phyloP scores from a whole-genome alignment of 1,140 invertebrate genomes.

The Tachypleus tridentatus region DNA sequence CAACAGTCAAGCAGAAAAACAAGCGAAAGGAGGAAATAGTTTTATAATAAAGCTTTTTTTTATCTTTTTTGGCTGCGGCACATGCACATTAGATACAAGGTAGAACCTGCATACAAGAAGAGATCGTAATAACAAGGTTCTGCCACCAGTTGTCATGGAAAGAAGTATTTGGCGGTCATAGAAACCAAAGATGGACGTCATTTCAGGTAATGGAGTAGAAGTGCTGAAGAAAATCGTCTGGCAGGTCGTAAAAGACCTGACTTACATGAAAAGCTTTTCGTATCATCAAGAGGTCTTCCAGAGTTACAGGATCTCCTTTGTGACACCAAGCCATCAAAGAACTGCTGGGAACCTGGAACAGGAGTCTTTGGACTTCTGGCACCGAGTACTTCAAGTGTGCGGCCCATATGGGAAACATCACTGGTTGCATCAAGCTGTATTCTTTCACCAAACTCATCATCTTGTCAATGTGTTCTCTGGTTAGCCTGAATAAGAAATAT shows the following conservation, averaged over 20 bases:
- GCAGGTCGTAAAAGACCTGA: conserved; percentile 24
- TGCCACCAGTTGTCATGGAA: no score
- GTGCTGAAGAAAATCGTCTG: conserved; percentile 19
- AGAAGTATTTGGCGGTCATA: no score
- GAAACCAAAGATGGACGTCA: not conserved
- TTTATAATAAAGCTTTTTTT: no score
- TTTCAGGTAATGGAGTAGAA: conserved; percentile 18
- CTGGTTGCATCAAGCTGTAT: conserved; percentile 44
- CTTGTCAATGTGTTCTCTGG: conserved; percentile 47
- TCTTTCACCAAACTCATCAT: conserved; percentile 54
- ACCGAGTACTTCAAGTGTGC: conserved; percentile 51
- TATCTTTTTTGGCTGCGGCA: no score
- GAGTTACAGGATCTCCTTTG: conserved; percentile 18
- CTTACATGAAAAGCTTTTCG: conserved; percentile 20
- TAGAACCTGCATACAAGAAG: no score
- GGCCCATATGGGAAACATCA: conserved; percentile 73
- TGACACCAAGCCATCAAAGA: conserved; percentile 23
- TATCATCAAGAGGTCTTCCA: conserved; percentile 22
- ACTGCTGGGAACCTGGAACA: conserved; percentile 28
- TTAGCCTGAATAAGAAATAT: conserved; percentile 39
- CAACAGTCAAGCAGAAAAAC: no score
- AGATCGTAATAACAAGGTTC: no score
- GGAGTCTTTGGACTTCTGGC: conserved; percentile 25
- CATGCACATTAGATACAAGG: no score
- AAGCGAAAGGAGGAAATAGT: no score